phyloP scores from a whole-genome alignment of 2,113 vertebrate genomes.

The Poeciliopsis prolifica region DNA sequence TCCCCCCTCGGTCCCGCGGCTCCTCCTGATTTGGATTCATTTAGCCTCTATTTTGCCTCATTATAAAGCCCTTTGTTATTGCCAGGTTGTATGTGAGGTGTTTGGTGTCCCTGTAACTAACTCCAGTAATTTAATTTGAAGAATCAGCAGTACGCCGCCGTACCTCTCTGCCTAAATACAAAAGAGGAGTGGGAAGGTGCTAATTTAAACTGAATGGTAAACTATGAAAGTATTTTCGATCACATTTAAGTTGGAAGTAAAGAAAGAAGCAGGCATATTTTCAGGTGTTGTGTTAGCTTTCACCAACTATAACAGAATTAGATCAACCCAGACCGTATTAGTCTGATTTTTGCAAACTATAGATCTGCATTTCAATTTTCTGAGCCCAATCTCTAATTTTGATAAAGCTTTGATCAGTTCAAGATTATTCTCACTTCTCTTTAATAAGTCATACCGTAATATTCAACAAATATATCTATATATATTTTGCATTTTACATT shows the following conservation, averaged over 20 bases:
- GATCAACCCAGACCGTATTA: slow-evolving; percentile 29
- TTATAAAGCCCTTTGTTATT: slow-evolving; percentile 69
- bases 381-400: not conserved
- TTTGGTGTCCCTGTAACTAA: slow-evolving; percentile 70
- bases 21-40: slow-evolving; percentile 75
- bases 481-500: too few relatives aligned
- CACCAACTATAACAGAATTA: slow-evolving; percentile 17
- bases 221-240: slow-evolving; percentile 12
- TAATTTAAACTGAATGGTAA: slow-evolving; percentile 39
- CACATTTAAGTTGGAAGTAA: slow-evolving; percentile 11
- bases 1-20: slow-evolving; percentile 52
- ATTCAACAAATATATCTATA: too few relatives aligned
- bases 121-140: slow-evolving; percentile 69
- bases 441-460: too few relatives aligned
- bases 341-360: slow-evolving; percentile 54
- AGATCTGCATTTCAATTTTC: slow-evolving; percentile 27
- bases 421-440: too few relatives aligned
- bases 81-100: slow-evolving; percentile 65
- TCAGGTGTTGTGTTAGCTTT: slow-evolving; percentile 41
- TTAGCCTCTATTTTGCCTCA: slow-evolving; percentile 76
- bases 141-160: slow-evolving; percentile 32
- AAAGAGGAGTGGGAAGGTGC: slow-evolving; percentile 19
- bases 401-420: too few relatives aligned
- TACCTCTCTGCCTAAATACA: slow-evolving; percentile 39
- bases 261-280: not conserved